Evolutionary conservation across 2,888 invertebrate genomes (phyloP), one percentile per base, ranked within the genome.

Genomic region (Athalia circularis): DNA sequence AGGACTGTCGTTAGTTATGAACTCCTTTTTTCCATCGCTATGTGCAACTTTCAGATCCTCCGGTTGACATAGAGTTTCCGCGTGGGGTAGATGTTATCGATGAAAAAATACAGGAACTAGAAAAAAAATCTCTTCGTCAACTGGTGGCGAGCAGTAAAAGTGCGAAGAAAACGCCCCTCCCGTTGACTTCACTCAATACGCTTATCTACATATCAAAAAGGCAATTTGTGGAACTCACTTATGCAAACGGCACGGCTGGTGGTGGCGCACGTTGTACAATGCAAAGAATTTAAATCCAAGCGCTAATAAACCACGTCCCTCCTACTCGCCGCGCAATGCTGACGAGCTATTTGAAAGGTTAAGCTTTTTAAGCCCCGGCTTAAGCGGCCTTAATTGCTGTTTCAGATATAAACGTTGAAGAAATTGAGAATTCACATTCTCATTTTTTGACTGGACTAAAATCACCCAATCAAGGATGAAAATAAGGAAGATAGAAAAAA

Each of bases 151-250:
- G 70, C 45, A 45, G n/a, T 47, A 70, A 70, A 70, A 70, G 70
- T 59, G 47, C 13, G 70, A 70, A 57, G 70, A 57, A 70, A 70
- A 54, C 65, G 65, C 50, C 67, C 0, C 70, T 57, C 70, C 70
- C 47, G 52, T 43, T 29, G 62, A 50, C 47, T 75, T 75, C 48
- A 62, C 62, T 75, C 74, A 75, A 75, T 75, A 75, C 62, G 74
- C 75, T 65, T 64, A 90, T 90, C 90, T 90, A 89, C 90, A 90
- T 90, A 90, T 90, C 90, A 90, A 90, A 90, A 90, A 90, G 90
- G 90, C 89, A 90, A 90, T 90, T 88, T 88, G 85, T 88, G 85
- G 89, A 90, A 90, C 87, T 90, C 90, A 89, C 89, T 90, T 90
- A 89, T 90, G 90, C 90, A 90, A 90, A 90, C 90, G 88, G 87